Percentiles rank a stretch among this genome's conserved stretches.
Evolutionary conservation across 2,113 vertebrate species (phyloP).

Genomic region (Macquaria australasica): DNA sequence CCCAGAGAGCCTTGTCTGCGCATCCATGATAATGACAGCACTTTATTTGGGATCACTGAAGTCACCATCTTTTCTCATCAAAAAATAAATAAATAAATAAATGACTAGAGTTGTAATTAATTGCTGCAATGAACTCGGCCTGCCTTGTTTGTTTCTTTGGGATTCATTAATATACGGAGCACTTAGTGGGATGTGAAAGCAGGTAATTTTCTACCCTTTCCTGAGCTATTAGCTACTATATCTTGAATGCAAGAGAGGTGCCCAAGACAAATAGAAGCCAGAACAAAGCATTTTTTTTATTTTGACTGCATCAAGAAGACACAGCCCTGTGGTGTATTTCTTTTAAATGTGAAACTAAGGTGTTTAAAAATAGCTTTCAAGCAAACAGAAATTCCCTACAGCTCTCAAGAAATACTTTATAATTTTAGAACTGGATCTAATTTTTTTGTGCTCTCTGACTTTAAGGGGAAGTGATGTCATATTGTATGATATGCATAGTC

Average conservation of each 20-base stretch:
- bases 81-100: slow-evolving; percentile 18
- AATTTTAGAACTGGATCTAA: not conserved
- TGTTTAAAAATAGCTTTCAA: slow-evolving; percentile 1
- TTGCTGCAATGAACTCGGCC: slow-evolving; percentile 32
- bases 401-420: not conserved
- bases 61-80: slow-evolving; percentile 21
- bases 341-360: not conserved
- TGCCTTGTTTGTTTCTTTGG: slow-evolving; percentile 52
- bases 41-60: slow-evolving; percentile 35
- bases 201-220: slow-evolving; percentile 36
- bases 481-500: not conserved
- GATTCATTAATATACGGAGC: slow-evolving; percentile 45
- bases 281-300: slow-evolving; percentile 16
- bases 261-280: slow-evolving; percentile 20
- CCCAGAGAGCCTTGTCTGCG: slow-evolving; percentile 22
- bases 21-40: slow-evolving; percentile 29
- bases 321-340: not conserved
- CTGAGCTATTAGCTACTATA: slow-evolving; percentile 25
- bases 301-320: slow-evolving; percentile 2
- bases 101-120: slow-evolving; percentile 39
- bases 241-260: slow-evolving; percentile 3
- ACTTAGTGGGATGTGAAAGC: slow-evolving; percentile 37
- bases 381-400: not conserved
- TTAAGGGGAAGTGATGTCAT: not conserved
- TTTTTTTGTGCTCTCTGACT: not conserved